phyloP scores from a whole-genome alignment of 2,888 invertebrate genomes.

The Acanthosoma haemorrhoidale region DNA sequence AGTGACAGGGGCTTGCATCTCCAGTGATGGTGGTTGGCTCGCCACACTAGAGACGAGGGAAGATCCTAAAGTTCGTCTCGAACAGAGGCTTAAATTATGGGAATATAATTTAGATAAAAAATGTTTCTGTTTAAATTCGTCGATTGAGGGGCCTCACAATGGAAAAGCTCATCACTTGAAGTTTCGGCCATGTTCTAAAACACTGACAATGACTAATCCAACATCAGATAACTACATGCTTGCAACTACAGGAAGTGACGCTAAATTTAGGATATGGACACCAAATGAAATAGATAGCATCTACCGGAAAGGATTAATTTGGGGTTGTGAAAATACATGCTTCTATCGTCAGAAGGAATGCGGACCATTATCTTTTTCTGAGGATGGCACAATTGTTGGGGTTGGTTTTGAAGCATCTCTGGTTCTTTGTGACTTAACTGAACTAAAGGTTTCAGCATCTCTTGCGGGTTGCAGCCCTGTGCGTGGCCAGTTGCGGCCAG shows the following conservation, averaged over 20 bases:
- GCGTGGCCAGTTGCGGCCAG: no score
- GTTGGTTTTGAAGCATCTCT: constrained; percentile 61
- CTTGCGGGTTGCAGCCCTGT: no score
- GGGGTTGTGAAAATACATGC: constrained; percentile 61
- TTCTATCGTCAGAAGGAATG: constrained; percentile 57
- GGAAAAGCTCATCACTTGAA: constrained; percentile 54
- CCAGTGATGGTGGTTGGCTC: constrained; percentile 64
- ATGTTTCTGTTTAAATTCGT: constrained; percentile 60
- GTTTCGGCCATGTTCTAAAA: constrained; percentile 53
- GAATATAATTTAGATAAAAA: constrained; percentile 40
- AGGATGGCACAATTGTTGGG: constrained; percentile 70
- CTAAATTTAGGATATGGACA: constrained; percentile 66
- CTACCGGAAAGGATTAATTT: constrained; percentile 49
- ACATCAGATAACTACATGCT: constrained; percentile 50
- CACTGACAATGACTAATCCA: constrained; percentile 39
- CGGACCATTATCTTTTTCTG: constrained; percentile 59
- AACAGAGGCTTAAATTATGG: constrained; percentile 74
- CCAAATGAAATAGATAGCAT: constrained; percentile 54
- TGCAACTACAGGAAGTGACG: constrained; percentile 63
- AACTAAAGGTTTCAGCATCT: constrained; percentile 54
- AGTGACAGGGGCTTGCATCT: constrained; percentile 62
- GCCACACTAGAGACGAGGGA: constrained; percentile 62
- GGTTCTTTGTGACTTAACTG: constrained; percentile 64
- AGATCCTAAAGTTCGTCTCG: constrained; percentile 55
- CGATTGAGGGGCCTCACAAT: constrained; percentile 66